These are phyloP conservation scores for Pterostichus niger DNA, from an alignment of 2,888 invertebrate species.

Conservation along the genomic window DNA sequence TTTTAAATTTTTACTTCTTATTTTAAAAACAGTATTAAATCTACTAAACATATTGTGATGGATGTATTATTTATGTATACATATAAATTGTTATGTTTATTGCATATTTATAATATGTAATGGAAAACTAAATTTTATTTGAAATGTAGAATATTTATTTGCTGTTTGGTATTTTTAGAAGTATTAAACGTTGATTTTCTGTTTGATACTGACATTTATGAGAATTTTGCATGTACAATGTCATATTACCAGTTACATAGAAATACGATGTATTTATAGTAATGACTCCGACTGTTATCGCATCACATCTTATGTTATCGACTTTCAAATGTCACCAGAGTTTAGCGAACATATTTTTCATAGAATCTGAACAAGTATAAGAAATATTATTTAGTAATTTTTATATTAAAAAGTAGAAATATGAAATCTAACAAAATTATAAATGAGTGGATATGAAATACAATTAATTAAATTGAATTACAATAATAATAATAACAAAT, in stretches of 20 bases:
- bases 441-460: too few relatives aligned
- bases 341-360: conserved; percentile 27
- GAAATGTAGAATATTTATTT: conserved; percentile 5
- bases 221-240: conserved; percentile 57
- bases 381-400: too few relatives aligned
- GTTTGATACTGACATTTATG: conserved; percentile 59
- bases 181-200: conserved; percentile 27
- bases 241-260: conserved; percentile 31
- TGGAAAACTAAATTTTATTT: conserved; percentile 26
- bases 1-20: not conserved
- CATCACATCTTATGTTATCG: conserved; percentile 28
- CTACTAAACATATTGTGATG: not conserved
- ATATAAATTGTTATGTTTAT: conserved; percentile 20
- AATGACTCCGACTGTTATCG: conserved; percentile 30
- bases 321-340: conserved; percentile 41
- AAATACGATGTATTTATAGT: conserved; percentile 39
- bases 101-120: not conserved
- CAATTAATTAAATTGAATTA: too few relatives aligned
- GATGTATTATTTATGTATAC: conserved; percentile 24
- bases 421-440: too few relatives aligned
- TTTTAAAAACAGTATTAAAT: not conserved
- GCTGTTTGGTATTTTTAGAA: conserved; percentile 19
- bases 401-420: too few relatives aligned
- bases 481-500: too few relatives aligned
- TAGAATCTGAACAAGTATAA: not conserved